These are phyloP conservation scores for Mantis religiosa DNA, from an alignment of 2,888 invertebrate genomes.

Conservation along the genomic window DNA sequence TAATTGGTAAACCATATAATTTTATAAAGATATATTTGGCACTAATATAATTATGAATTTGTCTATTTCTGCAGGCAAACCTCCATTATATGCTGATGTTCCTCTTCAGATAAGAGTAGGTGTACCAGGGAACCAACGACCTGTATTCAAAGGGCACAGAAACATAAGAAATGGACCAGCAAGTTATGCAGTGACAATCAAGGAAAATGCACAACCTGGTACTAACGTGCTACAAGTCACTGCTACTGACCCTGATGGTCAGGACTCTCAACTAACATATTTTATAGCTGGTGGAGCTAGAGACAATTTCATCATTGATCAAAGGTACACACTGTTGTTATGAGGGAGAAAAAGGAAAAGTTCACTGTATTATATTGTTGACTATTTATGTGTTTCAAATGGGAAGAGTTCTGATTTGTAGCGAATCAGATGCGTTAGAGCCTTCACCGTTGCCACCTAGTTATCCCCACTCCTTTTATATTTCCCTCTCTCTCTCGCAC, in stretches of 20 bases:
- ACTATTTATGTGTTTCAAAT: no score
- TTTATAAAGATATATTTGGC: no score
- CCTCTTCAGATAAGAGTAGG: slow-evolving; percentile 68
- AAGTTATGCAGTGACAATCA: slow-evolving; percentile 65
- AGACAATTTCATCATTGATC: slow-evolving; percentile 73
- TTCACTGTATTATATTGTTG: no score
- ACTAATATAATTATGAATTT: neutral
- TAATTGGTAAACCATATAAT: no score
- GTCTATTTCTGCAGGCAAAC: slow-evolving; percentile 47
- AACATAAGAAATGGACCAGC: slow-evolving; percentile 52
- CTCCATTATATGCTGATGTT: slow-evolving; percentile 62
- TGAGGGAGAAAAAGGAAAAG: no score
- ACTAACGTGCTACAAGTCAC: slow-evolving; percentile 64
- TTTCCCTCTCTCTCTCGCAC: no score
- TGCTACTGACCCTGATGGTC: slow-evolving; percentile 76
- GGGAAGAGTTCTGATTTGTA: no score
- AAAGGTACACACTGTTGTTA: slow-evolving; percentile 48
- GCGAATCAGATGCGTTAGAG: no score
- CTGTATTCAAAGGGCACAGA: slow-evolving; percentile 61
- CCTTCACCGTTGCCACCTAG: no score
- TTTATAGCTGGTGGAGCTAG: slow-evolving; percentile 68
- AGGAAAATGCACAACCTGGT: slow-evolving; percentile 66
- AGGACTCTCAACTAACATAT: slow-evolving; percentile 64
- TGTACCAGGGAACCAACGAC: slow-evolving; percentile 74
- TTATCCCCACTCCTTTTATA: no score